Conservation (phyloP, 2,888 invertebrate genomes). For the Drosophila sordidula region DNA sequence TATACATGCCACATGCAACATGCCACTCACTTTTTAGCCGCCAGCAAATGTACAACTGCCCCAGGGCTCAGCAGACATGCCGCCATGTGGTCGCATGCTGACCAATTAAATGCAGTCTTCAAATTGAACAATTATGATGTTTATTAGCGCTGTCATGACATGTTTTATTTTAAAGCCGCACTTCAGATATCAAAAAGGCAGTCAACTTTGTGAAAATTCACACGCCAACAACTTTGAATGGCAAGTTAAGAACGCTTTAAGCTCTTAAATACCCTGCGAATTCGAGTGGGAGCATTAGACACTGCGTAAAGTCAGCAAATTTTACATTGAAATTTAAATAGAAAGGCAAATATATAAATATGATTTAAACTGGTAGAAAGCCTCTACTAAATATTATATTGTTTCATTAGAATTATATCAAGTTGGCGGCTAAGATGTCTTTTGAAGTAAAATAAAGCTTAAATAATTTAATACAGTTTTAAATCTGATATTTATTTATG, state of each 20-base stretch:
- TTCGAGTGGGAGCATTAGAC: not conserved
- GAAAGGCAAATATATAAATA: not conserved
- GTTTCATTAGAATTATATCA: not conserved
- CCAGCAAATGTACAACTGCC: not conserved
- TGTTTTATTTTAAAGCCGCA: conserved; percentile 33
- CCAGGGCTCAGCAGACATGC: not conserved
- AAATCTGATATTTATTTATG: not conserved
- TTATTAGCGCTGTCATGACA: conserved; percentile 48
- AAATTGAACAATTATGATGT: conserved; percentile 60
- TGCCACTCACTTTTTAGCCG: conserved; percentile 8
- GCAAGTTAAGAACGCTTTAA: not conserved
- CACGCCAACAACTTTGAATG: conserved; percentile 22
- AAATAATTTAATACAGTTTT: not conserved
- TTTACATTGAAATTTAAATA: not conserved
- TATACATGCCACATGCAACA: conserved; percentile 7
- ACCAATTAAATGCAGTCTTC: conserved; percentile 44
- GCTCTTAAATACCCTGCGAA: conserved; percentile 7
- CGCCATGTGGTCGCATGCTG: conserved; percentile 26
- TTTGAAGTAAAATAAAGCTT: too few relatives aligned
- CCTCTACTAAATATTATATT: not conserved
- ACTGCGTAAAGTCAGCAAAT: not conserved
- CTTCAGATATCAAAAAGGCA: conserved; percentile 17
- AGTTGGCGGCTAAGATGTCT: not conserved
- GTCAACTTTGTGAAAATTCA: conserved; percentile 37
- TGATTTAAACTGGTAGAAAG: not conserved